Base-by-base conservation (phyloP, 2,797 vertebrate species). In the Tragelaphus oryx region DNA sequence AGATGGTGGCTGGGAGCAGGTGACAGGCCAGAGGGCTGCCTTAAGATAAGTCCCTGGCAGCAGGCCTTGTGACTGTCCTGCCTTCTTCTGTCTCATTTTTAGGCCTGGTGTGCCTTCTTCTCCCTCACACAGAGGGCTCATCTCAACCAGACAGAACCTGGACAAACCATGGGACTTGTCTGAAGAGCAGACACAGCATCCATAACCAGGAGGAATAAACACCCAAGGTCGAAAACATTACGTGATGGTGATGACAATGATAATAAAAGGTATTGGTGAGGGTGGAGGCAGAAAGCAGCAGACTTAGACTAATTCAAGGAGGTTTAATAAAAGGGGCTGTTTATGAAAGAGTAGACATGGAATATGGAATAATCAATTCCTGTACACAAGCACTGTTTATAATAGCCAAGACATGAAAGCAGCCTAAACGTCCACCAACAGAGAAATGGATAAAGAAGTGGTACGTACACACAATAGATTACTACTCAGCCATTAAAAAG, bases 1-100 rank as follows among this genome's bases (percentile, higher is more conserved):
- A 94, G 82, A 93, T 16, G 60, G 65, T 16, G 9, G 37, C 41
- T 60, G 28, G 80, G 87, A 60, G 52, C 26, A 6, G 71, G 44
- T 87, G 92, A 80, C 71, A 91, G 50, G 59, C 14, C 60, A 16
- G 17, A 79, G 37, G 74, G 79, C 30, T 18, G 14, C 37, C 87
- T 92, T 82, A 55, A 83, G 75, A 79, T 90, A 87, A 93, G 46
- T 41, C 37, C 68, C 75, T 13, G 18, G 44, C 22, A 24, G 68
- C 3, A 18, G 50, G 20, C 33, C 65, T 33, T 48, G 44, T 78
- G 87, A 87, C 90, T 24, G 50, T 13, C 6, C 81, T 87, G 65
- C n/a, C 48, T 89, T 75, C 75, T 78, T 83, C 76, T 5, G 37
- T 3, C n/a, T 46, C 59, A 6, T 41, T 79, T 82, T 76, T 9